Evolutionary conservation across 2,797 vertebrate species (phyloP), one percentile per base, ranked within the genome.

Genomic region (Kryptopterus vitreolus): DNA sequence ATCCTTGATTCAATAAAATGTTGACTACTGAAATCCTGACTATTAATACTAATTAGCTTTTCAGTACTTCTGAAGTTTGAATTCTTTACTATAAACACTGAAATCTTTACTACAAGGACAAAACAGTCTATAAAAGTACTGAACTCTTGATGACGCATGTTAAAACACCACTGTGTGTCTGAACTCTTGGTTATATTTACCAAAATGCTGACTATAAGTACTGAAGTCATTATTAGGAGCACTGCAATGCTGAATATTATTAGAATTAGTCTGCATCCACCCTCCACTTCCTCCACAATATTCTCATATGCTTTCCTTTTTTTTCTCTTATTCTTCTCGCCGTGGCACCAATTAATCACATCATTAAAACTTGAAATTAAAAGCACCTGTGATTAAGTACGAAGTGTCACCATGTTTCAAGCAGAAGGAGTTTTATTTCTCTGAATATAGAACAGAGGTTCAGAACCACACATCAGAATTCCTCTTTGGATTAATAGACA

Each of bases 321-420:
- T 22, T 46, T 22, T 66, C 38, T 31, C 8, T 16, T 9, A 26
- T 6, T 16, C 59, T 65, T 24, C 66, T 69, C 43, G 66, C 24
- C 7, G 11, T 46, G 63, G 35, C 11, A n/a, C 35, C 20, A 69
- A 48, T 69, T 69, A 69, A 69, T 48, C n/a, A 29, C 10, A 50
- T 70, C 66, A 70, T 52, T 52, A 70, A 70, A 50, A 20, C 7
- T 18, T 50, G 10, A 52, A 70, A 70, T 70, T 11, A 70, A 26
- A 50, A 26, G 0, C 66, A 50, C 15, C 46, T 70, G 43, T 50
- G 43, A 70, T 70, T 70, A 70, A 70, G 7, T 15, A 48, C 9
- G 16, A 24, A 29, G 16, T 16, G 18, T 18, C 10, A 9, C 29
- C 15, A 18, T 2, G 3, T 16, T 12, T 48, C n/a, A 9, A 68